Evolutionary conservation across 2,113 vertebrate species (phyloP).

Genomic region (Butastur rufipennis): DNA sequence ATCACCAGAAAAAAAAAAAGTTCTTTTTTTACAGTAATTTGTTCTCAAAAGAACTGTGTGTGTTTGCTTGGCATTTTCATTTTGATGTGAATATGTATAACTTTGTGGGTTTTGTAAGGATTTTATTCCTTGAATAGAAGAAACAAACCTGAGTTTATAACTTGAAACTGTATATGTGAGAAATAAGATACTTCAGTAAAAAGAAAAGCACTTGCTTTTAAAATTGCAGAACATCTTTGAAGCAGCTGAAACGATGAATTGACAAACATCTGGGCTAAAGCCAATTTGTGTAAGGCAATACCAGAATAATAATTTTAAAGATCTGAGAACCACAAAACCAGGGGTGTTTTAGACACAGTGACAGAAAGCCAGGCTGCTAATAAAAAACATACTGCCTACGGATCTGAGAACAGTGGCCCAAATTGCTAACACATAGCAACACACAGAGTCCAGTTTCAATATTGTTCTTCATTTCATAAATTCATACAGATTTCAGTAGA

Average conservation of each 20-base stretch:
- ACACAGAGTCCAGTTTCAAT: background rate
- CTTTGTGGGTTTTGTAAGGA: background rate
- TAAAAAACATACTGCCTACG: background rate
- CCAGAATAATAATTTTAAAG: background rate
- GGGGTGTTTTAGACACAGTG: background rate
- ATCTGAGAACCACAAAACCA: constrained; percentile 11
- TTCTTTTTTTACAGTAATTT: background rate
- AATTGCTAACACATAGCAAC: background rate
- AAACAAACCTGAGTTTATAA: background rate
- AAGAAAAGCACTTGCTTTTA: background rate
- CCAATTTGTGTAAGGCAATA: background rate
- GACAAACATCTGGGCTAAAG: background rate
- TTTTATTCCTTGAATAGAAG: background rate
- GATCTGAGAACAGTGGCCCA: background rate
- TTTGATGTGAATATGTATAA: background rate
- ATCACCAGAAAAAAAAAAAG: background rate
- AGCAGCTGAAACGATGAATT: background rate
- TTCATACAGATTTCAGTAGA: background rate
- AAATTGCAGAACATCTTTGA: background rate
- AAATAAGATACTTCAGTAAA: background rate
- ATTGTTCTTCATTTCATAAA: background rate
- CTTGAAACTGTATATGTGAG: background rate
- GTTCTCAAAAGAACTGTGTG: background rate
- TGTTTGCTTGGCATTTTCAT: background rate
- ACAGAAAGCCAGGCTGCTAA: constrained; percentile 14